Evolutionary conservation across 2,113 vertebrate genomes (phyloP), one percentile per base, ranked within the genome.

Genomic region (Myotis yumanensis): DNA sequence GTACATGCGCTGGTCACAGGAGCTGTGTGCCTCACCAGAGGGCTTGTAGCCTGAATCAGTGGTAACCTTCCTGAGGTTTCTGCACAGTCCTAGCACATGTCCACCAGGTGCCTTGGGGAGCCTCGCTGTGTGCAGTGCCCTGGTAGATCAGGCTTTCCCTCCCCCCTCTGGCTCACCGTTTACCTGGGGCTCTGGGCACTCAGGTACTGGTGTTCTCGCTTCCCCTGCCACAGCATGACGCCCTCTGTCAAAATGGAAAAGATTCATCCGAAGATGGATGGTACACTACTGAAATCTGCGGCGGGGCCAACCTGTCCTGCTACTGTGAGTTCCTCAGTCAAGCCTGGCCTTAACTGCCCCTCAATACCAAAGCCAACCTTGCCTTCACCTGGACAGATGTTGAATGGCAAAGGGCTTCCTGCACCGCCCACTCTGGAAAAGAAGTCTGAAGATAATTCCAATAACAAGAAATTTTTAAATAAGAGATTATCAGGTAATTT

Each of bases 311-410:
- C 98, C 97, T 99, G 99, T 98, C 99, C 99, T 98, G 98, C 99
- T 99, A 98, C 99, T 99, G 99, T 99, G 99, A 99, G 99, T 98
- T 99, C 99, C 98, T 99, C 99, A 98, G 98, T 99, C 98, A 99
- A 99, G 99, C 98, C 99, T 99, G 99, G 99, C 99, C 99, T 99
- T 99, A 99, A 99, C 98, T 99, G 99, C 98, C 98, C 99, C 98
- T 99, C 99, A 98, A 99, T 99, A 99, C 99, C 99, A 99, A 99
- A 99, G 99, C 99, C 99, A 99, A 98, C 99, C 98, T 99, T 99
- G 98, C 98, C 99, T 99, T 99, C 99, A 97, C 98, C 99, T 91
- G 99, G 99, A 98, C 99, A 99, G 98, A 99, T 99, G 98, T 99
- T 99, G 98, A 99, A 99, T 92, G 99, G 99, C 98, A 99, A 99